Evolutionary conservation across 64 coral and sea anemone species (phyloP), one percentile per base, ranked within the genome.

Genomic region (Montipora cactus): DNA sequence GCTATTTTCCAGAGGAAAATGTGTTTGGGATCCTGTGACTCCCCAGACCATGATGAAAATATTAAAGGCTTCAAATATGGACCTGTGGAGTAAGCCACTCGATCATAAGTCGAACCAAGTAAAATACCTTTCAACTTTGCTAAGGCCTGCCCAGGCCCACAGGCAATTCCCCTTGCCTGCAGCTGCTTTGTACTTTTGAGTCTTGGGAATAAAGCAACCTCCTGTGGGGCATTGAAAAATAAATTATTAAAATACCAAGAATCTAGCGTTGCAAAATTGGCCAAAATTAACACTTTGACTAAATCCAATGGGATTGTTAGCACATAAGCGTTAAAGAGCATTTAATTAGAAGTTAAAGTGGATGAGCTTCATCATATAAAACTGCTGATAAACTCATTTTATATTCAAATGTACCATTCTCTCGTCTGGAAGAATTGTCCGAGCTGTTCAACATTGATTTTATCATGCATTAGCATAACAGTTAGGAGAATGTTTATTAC

Each of bases 71-170:
- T 49, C 47, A 18, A 79, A 52, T 79, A 50, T 20, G 47, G 8
- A 7, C n/a, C 37, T 14, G 13, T 12, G 61, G 61, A 14, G 52
- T 7, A 14, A 64, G 9, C 61, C 4, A 7, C 52, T 64, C 15
- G 4, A 16, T 64, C 5, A 46, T 44, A 46, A 78, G 11, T 76
- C 8, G 3, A 76, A 10, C 0, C 7, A 8, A 11, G 28, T 72
- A 72, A 18, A 11, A 71, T 86, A 86, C 82, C 82, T 86, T 7
- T 86, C 82, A 72, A 86, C 82, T 86, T 86, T 86, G 46, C 64
- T 86, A 4, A 86, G 66, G 3, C 82, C 82, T 5, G 82, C 82
- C 82, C 82, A 86, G n/a, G 82, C 82, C 82, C 82, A 86, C 13
- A 86, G 22, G 46, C 82, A 86, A 13, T 71, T 86, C 64, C 66